Base-by-base conservation (phyloP, 2,888 invertebrate species). In the Coelopa pilipes region DNA sequence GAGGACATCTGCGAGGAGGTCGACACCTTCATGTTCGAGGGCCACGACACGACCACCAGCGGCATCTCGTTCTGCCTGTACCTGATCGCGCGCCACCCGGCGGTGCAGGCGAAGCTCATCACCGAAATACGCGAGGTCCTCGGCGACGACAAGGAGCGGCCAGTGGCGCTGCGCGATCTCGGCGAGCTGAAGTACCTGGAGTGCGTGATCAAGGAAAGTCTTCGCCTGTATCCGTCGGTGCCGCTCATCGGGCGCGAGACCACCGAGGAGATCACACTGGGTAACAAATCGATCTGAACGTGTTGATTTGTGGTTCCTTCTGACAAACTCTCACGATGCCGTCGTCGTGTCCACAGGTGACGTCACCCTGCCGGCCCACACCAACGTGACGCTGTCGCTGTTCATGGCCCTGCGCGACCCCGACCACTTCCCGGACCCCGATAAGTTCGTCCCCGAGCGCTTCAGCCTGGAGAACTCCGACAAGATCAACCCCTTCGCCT, bases 221-320 rank as follows among this genome's bases (percentile, higher is more conserved):
- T 92, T 73, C 84, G 92, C 62, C 80, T 92, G 15, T 92, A 89
- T 79, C 93, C 93, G 0, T 91, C 92, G 66, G 91, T 93, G 13
- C 91, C 91, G 47, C 89, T 91, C 12, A 89, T 93, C 65, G 89
- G 90, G 9, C 89, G 93, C 66, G 81, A 76, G 11, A 76, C 92
- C 17, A 86, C 87, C 0, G 89, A 90, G 78, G 89, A 90, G 75
- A 7, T 82, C 91, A n/a, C 82, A 82, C 67, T 80, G 92, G 77
- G 92, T 34, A 34, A 34, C n/a, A n/a, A n/a, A 4, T 34, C 7
- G 2, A 34, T 34, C 7, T 34, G 2, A 34, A 34, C 7, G 2
- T 34, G 7, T 34, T 34, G 2, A 34, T 34, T 34, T 34, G n/a
- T n/a, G n/a, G n/a, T n/a, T n/a, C n/a, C 11, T 17, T 12, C 15